Conservation (phyloP, 2,888 invertebrate species). For the Protonemura montana region DNA sequence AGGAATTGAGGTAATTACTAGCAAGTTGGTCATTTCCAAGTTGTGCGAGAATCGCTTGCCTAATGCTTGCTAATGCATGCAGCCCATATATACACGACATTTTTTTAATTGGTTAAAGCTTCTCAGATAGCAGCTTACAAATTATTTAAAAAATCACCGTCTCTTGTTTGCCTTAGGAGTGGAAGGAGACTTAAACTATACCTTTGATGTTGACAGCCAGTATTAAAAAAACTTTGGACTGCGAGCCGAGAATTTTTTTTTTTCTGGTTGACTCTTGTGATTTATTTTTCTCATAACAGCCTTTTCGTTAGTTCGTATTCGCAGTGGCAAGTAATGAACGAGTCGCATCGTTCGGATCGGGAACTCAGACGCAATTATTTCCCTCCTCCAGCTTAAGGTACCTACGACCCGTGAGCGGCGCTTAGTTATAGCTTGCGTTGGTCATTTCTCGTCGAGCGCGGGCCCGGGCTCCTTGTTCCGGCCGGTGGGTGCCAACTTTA, state of each 20-base stretch:
- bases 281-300: conserved; percentile 25
- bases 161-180: conserved; percentile 32
- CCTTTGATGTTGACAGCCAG: conserved; percentile 37
- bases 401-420: not conserved
- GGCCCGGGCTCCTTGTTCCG: conserved; percentile 30
- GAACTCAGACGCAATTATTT: not conserved
- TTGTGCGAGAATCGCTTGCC: not conserved
- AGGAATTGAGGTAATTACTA: conserved; percentile 41
- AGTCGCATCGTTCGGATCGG: not conserved
- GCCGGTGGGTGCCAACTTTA: conserved; percentile 20
- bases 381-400: not conserved
- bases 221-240: conserved; percentile 26
- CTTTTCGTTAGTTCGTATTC: not conserved
- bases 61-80: conserved; percentile 26
- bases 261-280: conserved; percentile 1
- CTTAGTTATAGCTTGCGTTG: conserved; percentile 26
- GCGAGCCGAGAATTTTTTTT: conserved; percentile 15
- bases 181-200: conserved; percentile 17
- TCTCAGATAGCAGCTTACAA: conserved; percentile 34
- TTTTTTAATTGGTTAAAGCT: conserved; percentile 40
- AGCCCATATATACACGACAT: not conserved
- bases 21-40: conserved; percentile 31
- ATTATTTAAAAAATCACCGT: conserved; percentile 30
- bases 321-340: not conserved
- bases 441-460: not conserved